Evolutionary conservation across 2,888 invertebrate species (phyloP), one percentile per base, ranked within the genome.

Genomic region (Acrobasis consociella): DNA sequence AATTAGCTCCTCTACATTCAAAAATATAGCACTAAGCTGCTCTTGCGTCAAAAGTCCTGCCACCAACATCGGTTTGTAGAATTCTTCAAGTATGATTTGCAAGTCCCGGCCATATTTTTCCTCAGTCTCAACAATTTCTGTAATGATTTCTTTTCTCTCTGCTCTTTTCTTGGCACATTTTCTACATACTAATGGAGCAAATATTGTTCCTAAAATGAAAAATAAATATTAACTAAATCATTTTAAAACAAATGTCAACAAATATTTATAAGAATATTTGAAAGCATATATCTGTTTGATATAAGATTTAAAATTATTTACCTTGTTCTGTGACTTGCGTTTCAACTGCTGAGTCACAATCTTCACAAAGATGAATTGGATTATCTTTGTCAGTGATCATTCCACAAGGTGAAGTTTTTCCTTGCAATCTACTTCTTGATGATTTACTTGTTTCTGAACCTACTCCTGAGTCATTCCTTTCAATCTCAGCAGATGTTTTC

Each of bases 81-180:
- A 97, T 85, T 98, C 98, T 84, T 98, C 98, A 73, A 97, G 93
- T 73, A 99, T 96, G 64, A 99, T 98, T 82, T 97, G 96, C 74
- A 99, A 92, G 86, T 99, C 99, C 62, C 98, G 94, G 17, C 98
- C 98, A 81, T 99, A 99, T 80, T 98, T 99, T 80, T 98, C 96
- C 89, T 99, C 99, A 1, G 99, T 99, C 88, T 99, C 98, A 5
- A 98, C 97, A 67, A 99, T 97, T 93, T 99, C 99, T 5, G 96
- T 96, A 60, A 99, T 96, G 46, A 98, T 98, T 92, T 99, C 98
- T 80, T 98, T 97, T 62, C 98, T 94, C 83, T 99, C 98, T 9
- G 96, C 95, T 63, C 98, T 94, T 78, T 97, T 96, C 80, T 97
- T 97, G 64, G 95, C 94, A 84, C 99, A 99, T 82, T 97, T 97